Evolutionary conservation across 2,113 vertebrate genomes (phyloP).

Genomic region (Numida meleagris): DNA sequence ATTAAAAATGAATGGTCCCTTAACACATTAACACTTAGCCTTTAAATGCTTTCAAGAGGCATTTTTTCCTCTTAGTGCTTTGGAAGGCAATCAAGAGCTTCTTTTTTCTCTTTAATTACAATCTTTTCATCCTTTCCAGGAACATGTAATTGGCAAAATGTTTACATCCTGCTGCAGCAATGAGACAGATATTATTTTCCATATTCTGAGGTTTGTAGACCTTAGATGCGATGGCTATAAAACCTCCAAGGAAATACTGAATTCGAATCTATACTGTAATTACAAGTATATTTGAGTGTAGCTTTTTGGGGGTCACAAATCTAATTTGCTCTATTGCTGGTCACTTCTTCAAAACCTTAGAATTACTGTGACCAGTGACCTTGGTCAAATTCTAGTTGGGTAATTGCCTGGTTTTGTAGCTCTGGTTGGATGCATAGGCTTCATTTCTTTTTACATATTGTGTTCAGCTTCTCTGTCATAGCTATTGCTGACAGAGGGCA

Average conservation of each 20-base stretch:
- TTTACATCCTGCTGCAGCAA: not conserved
- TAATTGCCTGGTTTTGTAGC: not conserved
- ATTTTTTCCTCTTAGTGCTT: not conserved
- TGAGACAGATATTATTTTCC: not conserved
- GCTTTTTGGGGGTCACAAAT: not conserved
- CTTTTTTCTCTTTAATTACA: slow-evolving; percentile 37
- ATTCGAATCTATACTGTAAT: not conserved
- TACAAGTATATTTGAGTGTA: slow-evolving; percentile 1
- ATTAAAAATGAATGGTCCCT: slow-evolving; percentile 23
- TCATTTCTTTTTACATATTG: not conserved
- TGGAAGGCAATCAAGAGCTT: slow-evolving; percentile 24
- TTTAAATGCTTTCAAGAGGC: slow-evolving; percentile 5
- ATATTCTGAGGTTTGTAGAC: not conserved
- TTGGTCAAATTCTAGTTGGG: not conserved
- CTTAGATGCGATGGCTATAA: not conserved
- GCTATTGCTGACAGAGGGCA: not conserved
- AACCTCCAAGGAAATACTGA: slow-evolving; percentile 12
- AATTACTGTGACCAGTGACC: not conserved
- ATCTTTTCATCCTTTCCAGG: slow-evolving; percentile 15
- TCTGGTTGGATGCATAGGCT: not conserved
- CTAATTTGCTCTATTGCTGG: not conserved
- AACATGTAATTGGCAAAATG: slow-evolving; percentile 1
- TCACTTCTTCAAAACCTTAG: not conserved
- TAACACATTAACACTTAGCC: not conserved
- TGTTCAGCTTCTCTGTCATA: not conserved